phyloP scores from a whole-genome alignment of 2,888 invertebrate species.

The Apodemia hepburni region DNA sequence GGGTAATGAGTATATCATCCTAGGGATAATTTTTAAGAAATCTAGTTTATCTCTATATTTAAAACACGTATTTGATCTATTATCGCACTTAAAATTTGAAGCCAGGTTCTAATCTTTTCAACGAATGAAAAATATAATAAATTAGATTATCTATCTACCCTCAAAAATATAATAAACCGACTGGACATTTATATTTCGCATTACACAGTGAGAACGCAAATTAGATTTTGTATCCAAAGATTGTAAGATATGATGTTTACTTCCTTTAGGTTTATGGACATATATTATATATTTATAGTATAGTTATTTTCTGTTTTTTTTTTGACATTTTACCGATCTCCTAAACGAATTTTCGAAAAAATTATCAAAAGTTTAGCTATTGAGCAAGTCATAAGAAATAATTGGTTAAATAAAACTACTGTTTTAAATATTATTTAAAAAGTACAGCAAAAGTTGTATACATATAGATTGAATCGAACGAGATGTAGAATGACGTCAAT shows the following conservation, averaged over 20 bases:
- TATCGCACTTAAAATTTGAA: no score
- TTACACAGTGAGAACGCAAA: slow-evolving; percentile 39
- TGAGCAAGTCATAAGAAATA: not conserved
- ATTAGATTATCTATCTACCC: no score
- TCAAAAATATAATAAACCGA: no score
- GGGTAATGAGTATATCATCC: not conserved
- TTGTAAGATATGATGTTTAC: slow-evolving; percentile 72
- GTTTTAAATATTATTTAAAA: not conserved
- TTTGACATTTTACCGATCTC: slow-evolving; percentile 63
- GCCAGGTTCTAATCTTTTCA: no score
- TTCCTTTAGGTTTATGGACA: slow-evolving; percentile 73
- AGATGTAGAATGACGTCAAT: not conserved
- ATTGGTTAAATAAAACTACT: not conserved
- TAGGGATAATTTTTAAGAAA: no score
- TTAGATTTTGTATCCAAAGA: slow-evolving; percentile 76
- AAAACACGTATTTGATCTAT: no score
- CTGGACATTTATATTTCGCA: slow-evolving; percentile 11
- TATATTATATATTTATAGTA: slow-evolving; percentile 55
- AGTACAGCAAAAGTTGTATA: no score
- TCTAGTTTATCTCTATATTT: no score
- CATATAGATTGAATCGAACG: no score
- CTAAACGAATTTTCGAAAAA: slow-evolving; percentile 46
- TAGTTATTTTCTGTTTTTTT: slow-evolving; percentile 63
- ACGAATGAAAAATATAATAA: no score
- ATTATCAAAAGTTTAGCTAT: not conserved